Conservation (phyloP, 2,113 vertebrate species). For the Perognathus longimembris region DNA sequence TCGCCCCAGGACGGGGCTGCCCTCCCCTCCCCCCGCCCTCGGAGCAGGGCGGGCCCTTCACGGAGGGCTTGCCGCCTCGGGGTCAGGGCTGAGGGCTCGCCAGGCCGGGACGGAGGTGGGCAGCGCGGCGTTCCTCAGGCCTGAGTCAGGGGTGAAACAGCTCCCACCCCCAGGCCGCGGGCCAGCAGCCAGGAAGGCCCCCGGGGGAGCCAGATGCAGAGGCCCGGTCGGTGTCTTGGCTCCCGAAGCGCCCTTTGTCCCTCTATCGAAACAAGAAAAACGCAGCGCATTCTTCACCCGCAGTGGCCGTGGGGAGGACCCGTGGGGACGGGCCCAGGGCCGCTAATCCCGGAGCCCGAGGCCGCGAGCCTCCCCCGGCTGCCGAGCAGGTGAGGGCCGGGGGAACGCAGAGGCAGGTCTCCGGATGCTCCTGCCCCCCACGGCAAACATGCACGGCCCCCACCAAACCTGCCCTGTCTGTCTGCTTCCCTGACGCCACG, state of each 20-base stretch:
- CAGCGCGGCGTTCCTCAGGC: background rate
- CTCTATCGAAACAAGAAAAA: slow-evolving; percentile 67
- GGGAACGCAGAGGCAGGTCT: background rate
- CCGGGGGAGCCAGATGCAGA: background rate
- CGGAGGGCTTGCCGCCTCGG: background rate
- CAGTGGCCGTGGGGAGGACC: background rate
- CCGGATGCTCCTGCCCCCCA: fast-evolving
- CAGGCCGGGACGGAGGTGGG: background rate
- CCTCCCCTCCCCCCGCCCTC: too few species aligned
- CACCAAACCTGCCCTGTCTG: too few species aligned
- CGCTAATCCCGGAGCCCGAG: slow-evolving; percentile 12
- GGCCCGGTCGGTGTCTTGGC: slow-evolving; percentile 19
- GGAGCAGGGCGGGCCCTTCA: too few species aligned
- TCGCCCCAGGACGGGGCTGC: too few species aligned
- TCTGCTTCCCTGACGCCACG: background rate
- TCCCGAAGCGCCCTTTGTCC: slow-evolving; percentile 11
- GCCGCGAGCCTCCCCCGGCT: slow-evolving; percentile 50
- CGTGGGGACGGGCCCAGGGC: slow-evolving; percentile 64
- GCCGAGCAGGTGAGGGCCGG: background rate
- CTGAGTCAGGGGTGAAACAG: slow-evolving; percentile 48
- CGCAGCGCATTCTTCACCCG: slow-evolving; percentile 30
- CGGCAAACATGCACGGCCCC: too few species aligned
- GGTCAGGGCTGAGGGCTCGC: background rate
- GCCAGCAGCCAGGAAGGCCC: slow-evolving; percentile 22
- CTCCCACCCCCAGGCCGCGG: background rate